Conservation (phyloP, 2,888 invertebrate species). For the Buathra laborator region DNA sequence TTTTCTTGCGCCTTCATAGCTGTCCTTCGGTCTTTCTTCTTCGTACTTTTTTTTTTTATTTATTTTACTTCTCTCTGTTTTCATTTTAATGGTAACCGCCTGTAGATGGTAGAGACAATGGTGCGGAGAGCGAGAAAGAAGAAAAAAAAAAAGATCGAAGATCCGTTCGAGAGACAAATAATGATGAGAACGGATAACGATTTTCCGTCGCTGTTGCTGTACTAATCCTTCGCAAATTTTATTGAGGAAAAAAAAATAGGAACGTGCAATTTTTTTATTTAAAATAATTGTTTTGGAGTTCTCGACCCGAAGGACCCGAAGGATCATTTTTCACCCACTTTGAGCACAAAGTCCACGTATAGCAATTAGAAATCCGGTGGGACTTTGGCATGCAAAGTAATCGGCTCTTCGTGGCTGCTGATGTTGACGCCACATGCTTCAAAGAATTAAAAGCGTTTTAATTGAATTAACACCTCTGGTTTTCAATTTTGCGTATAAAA, state of each 20-base stretch:
- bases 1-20: constrained; percentile 21
- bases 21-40: constrained; percentile 20
- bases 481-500: too few relatives aligned
- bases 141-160: constrained; percentile 37
- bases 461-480: too few relatives aligned
- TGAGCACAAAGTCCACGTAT: too few relatives aligned
- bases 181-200: constrained; percentile 51
- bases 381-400: too few relatives aligned
- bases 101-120: constrained; percentile 36
- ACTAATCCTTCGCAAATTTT: neutral
- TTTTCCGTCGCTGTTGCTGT: neutral
- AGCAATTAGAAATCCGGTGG: too few relatives aligned
- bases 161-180: constrained; percentile 60
- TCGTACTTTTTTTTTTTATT: constrained; percentile 30
- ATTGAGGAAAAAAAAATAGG: neutral
- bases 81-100: constrained; percentile 50
- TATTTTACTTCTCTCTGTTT: constrained; percentile 34
- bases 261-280: neutral
- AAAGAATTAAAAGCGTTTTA: too few relatives aligned
- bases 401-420: too few relatives aligned
- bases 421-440: too few relatives aligned
- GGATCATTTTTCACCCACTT: too few relatives aligned
- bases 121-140: constrained; percentile 27
- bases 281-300: neutral
- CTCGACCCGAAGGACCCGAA: too few relatives aligned